phyloP scores from a whole-genome alignment of 1,140 invertebrate genomes.

The Penaeus japonicus region DNA sequence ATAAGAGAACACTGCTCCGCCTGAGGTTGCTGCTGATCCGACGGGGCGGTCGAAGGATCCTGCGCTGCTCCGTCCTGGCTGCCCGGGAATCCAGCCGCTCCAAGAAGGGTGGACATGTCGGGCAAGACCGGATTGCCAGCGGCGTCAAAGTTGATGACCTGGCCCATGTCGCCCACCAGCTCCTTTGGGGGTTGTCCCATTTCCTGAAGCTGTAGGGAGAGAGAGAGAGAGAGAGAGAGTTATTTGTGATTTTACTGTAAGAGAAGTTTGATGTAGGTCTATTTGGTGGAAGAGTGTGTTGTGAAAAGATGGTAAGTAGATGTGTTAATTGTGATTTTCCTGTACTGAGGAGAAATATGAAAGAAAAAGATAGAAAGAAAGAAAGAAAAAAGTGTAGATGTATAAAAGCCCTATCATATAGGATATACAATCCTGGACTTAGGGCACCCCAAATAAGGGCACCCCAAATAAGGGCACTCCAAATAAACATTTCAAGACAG shows the following conservation, averaged over 20 bases:
- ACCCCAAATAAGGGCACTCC: too few relatives aligned
- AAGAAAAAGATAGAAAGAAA: background rate
- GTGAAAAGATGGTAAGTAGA: too few relatives aligned
- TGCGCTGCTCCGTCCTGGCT: background rate
- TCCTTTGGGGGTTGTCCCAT: conserved; percentile 46
- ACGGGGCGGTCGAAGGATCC: background rate
- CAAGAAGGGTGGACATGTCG: conserved; percentile 30
- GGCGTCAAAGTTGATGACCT: conserved; percentile 27
- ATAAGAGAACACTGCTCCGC: conserved; percentile 23
- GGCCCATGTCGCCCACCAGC: conserved; percentile 42
- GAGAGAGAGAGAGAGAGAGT: background rate
- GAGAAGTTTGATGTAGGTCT: too few relatives aligned
- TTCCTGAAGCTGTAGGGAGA: conserved; percentile 29
- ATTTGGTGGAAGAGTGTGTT: too few relatives aligned
- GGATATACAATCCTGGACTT: too few relatives aligned
- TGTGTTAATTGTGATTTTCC: too few relatives aligned
- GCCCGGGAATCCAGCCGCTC: background rate
- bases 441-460: too few relatives aligned
- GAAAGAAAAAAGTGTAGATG: background rate
- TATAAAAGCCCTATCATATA: too few relatives aligned
- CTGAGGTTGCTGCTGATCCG: background rate
- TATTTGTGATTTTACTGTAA: too few relatives aligned
- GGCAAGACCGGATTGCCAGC: conserved; percentile 32
- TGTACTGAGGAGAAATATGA: too few relatives aligned
- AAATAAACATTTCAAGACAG: too few relatives aligned